Base-by-base conservation (phyloP, 2,888 invertebrate species). In the Anoncus sp. region DNA sequence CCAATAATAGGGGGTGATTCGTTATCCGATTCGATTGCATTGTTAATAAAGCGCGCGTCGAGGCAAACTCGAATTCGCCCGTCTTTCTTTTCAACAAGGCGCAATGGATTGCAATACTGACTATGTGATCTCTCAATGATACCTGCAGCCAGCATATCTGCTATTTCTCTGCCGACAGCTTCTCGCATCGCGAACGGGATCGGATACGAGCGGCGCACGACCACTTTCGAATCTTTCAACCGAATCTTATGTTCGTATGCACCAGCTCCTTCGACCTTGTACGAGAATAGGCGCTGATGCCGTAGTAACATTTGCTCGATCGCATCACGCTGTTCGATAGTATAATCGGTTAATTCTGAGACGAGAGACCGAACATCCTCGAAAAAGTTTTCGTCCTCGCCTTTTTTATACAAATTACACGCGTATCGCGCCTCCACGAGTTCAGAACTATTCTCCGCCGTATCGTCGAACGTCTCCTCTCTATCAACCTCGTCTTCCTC, bases 11-110 rank as follows among this genome's bases (percentile, higher is more conserved):
- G 81, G 9, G 79, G 66, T 40, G 80, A 72, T 31, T 87, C 87
- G n/a, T 83, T 77, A 62, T 87, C 86, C 0, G 81, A 72, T 9
- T 82, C 75, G 73, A 87, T 87, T n/a, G 63, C 31, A 4, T 75
- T 75, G 67, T 88, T 88, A 20, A 87, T 49, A 49, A 74, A 71
- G 14, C 87, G 60, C 1, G 87, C 87, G 62, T 88, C 87, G 20
- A 87, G 70, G 71, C 87, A 85, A 59, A 53, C 7, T 67, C 76
- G 57, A 1, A 88, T 77, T 4, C 79, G 71, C 1, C 86, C 86
- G 62, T 88, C 85, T 35, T 86, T 85, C 55, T 88, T 88, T 43
- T 78, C 53, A 0, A 85, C 84, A 7, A 85, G 81, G 1, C 86
- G 82, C n/a, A 88, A 59, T 4, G 88, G 88, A 55, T 85, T 87